A percentile compares a stretch with the other conserved stretches of the same genome.
These are phyloP conservation scores for Dasyprocta punctata DNA, from an alignment of 2,113 vertebrate genomes.

Conservation along the genomic window DNA sequence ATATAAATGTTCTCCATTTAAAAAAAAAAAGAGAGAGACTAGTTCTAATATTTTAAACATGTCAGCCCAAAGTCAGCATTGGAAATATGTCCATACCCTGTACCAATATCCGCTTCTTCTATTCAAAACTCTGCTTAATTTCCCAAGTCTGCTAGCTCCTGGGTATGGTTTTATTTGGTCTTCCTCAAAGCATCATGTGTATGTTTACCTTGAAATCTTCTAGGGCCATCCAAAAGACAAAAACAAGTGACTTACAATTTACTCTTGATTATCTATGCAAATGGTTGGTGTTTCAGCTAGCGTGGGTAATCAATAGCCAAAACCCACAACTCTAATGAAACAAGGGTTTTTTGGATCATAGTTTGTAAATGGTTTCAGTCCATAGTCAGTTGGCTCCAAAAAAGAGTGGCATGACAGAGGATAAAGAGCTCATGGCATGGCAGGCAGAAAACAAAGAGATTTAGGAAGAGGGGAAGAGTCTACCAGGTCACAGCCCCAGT, in stretches of 20 bases:
- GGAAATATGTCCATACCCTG: background rate
- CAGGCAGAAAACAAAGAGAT: background rate
- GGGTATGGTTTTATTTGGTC: background rate
- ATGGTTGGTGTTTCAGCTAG: background rate
- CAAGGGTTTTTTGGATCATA: background rate
- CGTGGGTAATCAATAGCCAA: background rate
- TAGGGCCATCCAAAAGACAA: background rate
- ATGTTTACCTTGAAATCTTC: constrained; percentile 36
- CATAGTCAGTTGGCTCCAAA: background rate
- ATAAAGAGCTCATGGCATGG: background rate
- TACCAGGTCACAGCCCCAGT: background rate
- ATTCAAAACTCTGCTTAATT: background rate
- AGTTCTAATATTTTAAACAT: background rate
- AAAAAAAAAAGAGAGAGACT: background rate
- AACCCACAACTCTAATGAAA: background rate
- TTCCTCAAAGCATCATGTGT: background rate
- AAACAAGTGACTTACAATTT: background rate
- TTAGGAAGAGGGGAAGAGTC: background rate
- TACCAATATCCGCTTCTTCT: background rate
- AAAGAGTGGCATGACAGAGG: background rate
- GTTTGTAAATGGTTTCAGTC: background rate
- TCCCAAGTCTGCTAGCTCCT: background rate
- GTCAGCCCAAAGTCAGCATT: background rate
- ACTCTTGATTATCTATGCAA: constrained; percentile 6
- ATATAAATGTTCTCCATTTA: background rate